Percentiles rank a stretch among this genome's conserved stretches.
Conservation (phyloP, 2,888 invertebrate species). For the Theretra japonica region DNA sequence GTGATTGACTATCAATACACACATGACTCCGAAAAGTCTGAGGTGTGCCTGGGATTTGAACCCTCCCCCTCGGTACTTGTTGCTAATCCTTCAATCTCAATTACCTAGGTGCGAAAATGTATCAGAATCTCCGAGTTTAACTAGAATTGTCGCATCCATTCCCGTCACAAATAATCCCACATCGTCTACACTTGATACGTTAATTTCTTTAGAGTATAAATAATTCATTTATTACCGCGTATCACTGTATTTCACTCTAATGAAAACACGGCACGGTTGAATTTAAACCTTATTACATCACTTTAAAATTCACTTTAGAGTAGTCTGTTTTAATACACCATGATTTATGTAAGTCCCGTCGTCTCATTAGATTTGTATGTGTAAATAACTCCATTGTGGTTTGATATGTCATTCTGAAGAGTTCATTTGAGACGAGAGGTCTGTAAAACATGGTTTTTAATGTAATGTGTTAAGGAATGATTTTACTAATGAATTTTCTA, state of each 20-base stretch:
- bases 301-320: slow-evolving; percentile 5
- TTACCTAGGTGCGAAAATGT: neutral
- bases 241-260: slow-evolving; percentile 55
- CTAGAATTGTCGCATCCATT: neutral
- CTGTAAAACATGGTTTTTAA: neutral
- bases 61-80: too few relatives aligned
- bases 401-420: slow-evolving; percentile 1
- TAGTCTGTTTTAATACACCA: neutral
- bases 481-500: slow-evolving; percentile 1
- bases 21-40: too few relatives aligned
- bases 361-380: slow-evolving; percentile 25
- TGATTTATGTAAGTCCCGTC: slow-evolving; percentile 19
- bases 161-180: neutral
- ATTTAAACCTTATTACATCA: neutral
- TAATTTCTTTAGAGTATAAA: slow-evolving; percentile 81
- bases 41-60: too few relatives aligned
- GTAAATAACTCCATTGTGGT: neutral
- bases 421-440: neutral
- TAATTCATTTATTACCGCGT: slow-evolving; percentile 80
- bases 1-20: too few relatives aligned
- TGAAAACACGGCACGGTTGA: neutral
- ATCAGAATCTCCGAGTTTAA: neutral
- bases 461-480: neutral
- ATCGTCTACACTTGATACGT: slow-evolving; percentile 71
- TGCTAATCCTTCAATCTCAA: too few relatives aligned